Evolutionary conservation across 2,113 vertebrate species (phyloP), one percentile per base, ranked within the genome.

Genomic region (Cyanoderma ruficeps): DNA sequence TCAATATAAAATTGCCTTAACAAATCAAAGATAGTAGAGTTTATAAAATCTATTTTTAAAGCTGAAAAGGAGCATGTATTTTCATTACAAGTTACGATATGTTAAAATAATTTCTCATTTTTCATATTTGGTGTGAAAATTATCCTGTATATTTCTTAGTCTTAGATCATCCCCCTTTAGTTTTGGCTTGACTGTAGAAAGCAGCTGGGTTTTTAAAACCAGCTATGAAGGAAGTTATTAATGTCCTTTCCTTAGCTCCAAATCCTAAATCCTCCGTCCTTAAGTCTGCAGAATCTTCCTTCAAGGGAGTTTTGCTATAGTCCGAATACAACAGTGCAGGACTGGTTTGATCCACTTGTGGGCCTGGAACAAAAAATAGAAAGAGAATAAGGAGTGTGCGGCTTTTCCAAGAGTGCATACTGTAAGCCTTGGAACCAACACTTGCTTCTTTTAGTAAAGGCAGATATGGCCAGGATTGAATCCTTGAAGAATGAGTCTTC

Each of bases 1-100:
- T 91, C 80, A 61, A 37, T 67, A 92, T 87, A 88, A 94, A 96
- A 64, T 77, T 72, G 53, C 63, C 59, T 89, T 83, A 67, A 90
- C 30, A 90, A 89, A 69, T 70, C 42, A 91, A 94, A 91, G 57
- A 44, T 4, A 13, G 20, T 21, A 46, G 27, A 50, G 35, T 65
- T 91, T 76, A 78, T 87, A 77, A 95, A 85, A 13, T 63, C 33
- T 55, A 67, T 13, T 84, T 92, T 87, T 72, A 83, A 83, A 87
- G 16, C 22, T 59, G 47, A 27, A 65, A 90, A 68, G 56, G 42
- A 79, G 60, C 22, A 41, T 3, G 0, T 44, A 9, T 68, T 93
- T 94, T 86, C 56, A 87, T 46, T 27, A 46, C 6, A 77, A 81
- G 59, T 91, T 90, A 25, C 2, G 3, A 10, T 37, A 86, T 18